Percentiles rank a stretch among this genome's conserved stretches.
phyloP scores from a whole-genome alignment of 2,888 invertebrate species.

The Stramonita haemastoma region DNA sequence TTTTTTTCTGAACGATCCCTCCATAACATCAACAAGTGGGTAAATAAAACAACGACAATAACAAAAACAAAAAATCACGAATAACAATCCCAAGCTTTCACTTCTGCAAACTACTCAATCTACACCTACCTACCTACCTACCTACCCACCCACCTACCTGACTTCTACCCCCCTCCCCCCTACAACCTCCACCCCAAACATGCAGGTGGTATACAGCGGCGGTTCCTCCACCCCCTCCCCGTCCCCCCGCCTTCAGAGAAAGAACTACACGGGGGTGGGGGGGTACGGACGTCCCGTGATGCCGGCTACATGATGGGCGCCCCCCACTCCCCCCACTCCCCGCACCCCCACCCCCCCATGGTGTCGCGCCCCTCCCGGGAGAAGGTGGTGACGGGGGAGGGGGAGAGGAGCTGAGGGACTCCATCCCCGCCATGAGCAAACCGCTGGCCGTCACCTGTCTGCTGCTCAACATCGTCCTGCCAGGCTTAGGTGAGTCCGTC shows the following conservation, averaged over 20 bases:
- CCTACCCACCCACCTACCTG: not conserved
- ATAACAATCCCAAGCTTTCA: too few relatives aligned
- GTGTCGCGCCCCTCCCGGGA: slow-evolving; percentile 44
- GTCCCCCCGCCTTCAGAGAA: slow-evolving; percentile 65
- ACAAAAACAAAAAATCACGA: not conserved
- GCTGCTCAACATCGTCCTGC: slow-evolving; percentile 68
- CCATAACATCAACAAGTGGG: not conserved
- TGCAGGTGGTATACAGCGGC: slow-evolving; percentile 71
- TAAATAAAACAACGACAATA: not conserved
- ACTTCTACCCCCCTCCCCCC: not conserved
- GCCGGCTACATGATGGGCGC: slow-evolving; percentile 59
- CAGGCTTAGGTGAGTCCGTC: slow-evolving; percentile 73
- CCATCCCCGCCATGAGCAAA: slow-evolving; percentile 72
- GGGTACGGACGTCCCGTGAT: slow-evolving; percentile 65
- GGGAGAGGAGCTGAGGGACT: slow-evolving; percentile 65
- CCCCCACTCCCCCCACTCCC: slow-evolving; percentile 44
- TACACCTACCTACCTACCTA: not conserved
- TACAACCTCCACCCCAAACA: slow-evolving; percentile 32
- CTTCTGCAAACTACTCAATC: not conserved
- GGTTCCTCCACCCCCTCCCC: slow-evolving; percentile 66
- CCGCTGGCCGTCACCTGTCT: slow-evolving; percentile 69
- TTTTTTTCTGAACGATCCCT: not conserved
- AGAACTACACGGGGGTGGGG: slow-evolving; percentile 50
- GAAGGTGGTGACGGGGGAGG: slow-evolving; percentile 55
- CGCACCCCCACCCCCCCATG: slow-evolving; percentile 39